Base-by-base conservation (phyloP, 2,797 vertebrate genomes). In the Euphonia xanthogaster region DNA sequence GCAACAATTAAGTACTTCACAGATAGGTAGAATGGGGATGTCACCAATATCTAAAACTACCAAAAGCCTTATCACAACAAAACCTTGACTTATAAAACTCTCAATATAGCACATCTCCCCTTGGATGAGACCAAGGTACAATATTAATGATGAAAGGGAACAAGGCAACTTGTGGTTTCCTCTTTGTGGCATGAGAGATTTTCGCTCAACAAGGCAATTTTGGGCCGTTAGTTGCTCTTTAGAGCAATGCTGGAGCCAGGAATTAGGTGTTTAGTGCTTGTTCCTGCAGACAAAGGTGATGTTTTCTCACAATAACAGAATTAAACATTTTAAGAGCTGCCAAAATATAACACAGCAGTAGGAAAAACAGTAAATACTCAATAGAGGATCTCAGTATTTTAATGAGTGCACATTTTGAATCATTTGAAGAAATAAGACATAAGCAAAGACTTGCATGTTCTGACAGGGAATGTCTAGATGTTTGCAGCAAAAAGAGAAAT, bases 301-400 rank as follows among this genome's bases (percentile, higher is more conserved):
- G 14, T 58, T 80, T 73, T 50, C 51, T 61, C 37, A 21, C 17
- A 75, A 66, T 25, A 72, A 35, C 17, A 57, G 45, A 72, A 90
- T 20, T 22, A 79, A 39, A 19, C 5, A 12, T 30, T 82, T 61
- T 63, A 37, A 74, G 61, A n/a, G 12, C 39, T 81, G 90, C 58
- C 61, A 72, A 63, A 80, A 75, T 67, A 73, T 76, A 80, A 53
- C 6, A 9, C 44, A 86, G 86, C 55, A 72, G 18, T 28, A 94
- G 47, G 83, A 93, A 95, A 92, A 94, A 8, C 86, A 92, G 91
- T 81, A 96, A 86, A 88, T 45, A 65, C 63, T 55, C 47, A 68
- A 81, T 19, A 94, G 61, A 63, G 74, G 62, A 83, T 31, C 22
- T 84, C 23, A 85, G 60, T 53, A 39, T 80, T 92, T 77, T 72